These are phyloP conservation scores for Porites australiensis DNA, from an alignment of 64 coral and sea anemone genomes.

Conservation along the genomic window DNA sequence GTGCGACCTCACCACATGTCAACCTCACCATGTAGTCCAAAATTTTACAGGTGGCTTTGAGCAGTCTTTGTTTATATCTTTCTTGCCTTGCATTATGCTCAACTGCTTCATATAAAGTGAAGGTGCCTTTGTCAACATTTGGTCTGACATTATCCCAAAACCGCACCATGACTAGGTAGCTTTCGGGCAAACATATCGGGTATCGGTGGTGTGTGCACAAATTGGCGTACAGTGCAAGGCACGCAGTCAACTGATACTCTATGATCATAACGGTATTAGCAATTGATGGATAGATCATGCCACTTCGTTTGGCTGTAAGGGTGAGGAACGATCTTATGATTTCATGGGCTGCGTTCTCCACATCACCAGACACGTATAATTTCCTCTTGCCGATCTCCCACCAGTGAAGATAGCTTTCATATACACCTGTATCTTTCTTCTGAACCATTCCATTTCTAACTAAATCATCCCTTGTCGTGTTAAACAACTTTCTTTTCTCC, in stretches of 20 bases:
- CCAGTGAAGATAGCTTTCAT: constrained; percentile 54
- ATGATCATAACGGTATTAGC: constrained; percentile 88
- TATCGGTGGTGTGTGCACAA: neutral
- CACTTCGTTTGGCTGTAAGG: constrained; percentile 8
- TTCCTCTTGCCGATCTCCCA: constrained; percentile 50
- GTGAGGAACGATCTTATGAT: constrained; percentile 57
- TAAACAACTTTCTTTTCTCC: neutral
- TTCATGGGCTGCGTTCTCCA: constrained; percentile 40
- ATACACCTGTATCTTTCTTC: neutral
- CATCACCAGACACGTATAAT: constrained; percentile 56
- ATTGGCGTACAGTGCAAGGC: constrained; percentile 60
- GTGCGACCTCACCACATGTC: constrained; percentile 42
- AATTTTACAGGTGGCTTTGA: constrained; percentile 35
- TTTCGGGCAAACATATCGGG: constrained; percentile 80
- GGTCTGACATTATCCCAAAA: constrained; percentile 75
- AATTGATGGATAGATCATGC: constrained; percentile 76
- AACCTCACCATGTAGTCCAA: constrained; percentile 70
- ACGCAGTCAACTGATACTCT: constrained; percentile 77
- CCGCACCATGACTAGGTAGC: constrained; percentile 63
- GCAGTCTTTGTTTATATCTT: neutral
- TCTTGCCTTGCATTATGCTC: constrained; percentile 38
- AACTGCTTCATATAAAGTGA: constrained; percentile 58
- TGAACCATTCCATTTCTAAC: constrained; percentile 44
- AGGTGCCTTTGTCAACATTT: neutral
- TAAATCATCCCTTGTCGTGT: constrained; percentile 12